Base-by-base conservation (phyloP, 2,797 vertebrate genomes). In the Molothrus aeneus region DNA sequence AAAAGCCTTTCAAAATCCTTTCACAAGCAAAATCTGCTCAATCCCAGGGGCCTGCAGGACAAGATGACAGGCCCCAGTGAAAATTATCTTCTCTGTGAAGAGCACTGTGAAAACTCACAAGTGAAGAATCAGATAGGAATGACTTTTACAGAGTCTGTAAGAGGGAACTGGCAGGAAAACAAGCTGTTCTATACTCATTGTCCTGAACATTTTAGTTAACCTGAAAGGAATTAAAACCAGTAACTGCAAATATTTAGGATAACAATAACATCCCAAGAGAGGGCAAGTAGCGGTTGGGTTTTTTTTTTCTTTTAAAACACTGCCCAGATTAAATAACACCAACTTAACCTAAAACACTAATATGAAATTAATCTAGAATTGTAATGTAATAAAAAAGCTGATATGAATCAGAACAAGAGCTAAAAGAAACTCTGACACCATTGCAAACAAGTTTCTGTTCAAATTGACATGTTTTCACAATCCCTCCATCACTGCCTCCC, bases 401-500 rank as follows among this genome's bases (percentile, higher is more conserved):
- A 96, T 95, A 96, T 40, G 71, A 90, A 95, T 96, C 91, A 95
- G 89, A 95, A 75, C 88, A 93, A 88, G 83, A 84, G 48, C 45
- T 90, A 45, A 88, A 74, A 92, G 45, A 96, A 90, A 70, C 25
- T 81, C 43, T 89, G 79, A 87, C 51, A 86, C 68, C 60, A 60
- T 47, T 90, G 87, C 82, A 91, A 95, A 94, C 66, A 90, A 85
- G 43, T 94, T 83, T 85, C 86, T 90, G 20, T 75, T 95, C 77
- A 90, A 95, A 92, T 2, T 90, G 66, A 88, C 71, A 81, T 94
- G 77, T 96, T 97, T 96, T 94, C 88, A 96, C 88, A 93, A 85
- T 68, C 91, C 13, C 45, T 90, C 61, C 31, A 45, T 80, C 92
- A 32, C 24, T 53, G 54, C 53, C 20, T 90, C 29, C 15, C 21